Base-by-base conservation (phyloP, 2,888 invertebrate genomes). In the Hydraecia micacea region DNA sequence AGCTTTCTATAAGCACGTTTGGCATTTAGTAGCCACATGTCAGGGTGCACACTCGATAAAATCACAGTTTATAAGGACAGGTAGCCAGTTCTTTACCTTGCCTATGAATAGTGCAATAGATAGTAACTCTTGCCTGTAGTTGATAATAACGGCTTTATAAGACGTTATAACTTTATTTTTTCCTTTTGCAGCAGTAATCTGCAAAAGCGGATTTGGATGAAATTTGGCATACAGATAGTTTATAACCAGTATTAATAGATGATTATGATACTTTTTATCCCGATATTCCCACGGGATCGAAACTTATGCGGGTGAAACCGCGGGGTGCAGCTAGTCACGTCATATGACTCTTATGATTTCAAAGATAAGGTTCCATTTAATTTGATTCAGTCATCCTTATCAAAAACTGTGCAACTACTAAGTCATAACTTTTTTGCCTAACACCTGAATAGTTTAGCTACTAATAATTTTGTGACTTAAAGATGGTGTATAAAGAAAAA, bases 11-110 rank as follows among this genome's bases (percentile, higher is more conserved):
- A 32, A 39, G 18, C 4, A 36, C 9, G 55, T 55, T 62, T 46
- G 55, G 3, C 73, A 46, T 80, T 62, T 73, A 68, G 11, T 58
- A 21, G 11, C 36, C 67, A 68, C 42, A 68, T 49, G 15, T 74
- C 68, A 63, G 36, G 55, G 46, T 39, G 55, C 6, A 28, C 49
- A 39, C 36, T 52, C 28, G 4, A 55, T 67, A 60, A 73, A 73
- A 79, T 52, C 15, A 25, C 8, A 11, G 42, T 67, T 52, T 79
- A 28, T 28, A 55, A 28, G 25, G 80, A 36, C 18, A 67, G 7
- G 18, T 55, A 36, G 32, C 3, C 13, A 36, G n/a, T 18, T 25
- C 8, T 67, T 67, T 32, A 15, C 28, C 18, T 36, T 36, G 4
- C 36, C 28, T 46, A 46, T 13, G 21, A 65, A 15, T 39, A 9